Percentiles rank a stretch among this genome's conserved stretches.
phyloP scores from a whole-genome alignment of 2,797 vertebrate genomes.

The Channallabes apus region DNA sequence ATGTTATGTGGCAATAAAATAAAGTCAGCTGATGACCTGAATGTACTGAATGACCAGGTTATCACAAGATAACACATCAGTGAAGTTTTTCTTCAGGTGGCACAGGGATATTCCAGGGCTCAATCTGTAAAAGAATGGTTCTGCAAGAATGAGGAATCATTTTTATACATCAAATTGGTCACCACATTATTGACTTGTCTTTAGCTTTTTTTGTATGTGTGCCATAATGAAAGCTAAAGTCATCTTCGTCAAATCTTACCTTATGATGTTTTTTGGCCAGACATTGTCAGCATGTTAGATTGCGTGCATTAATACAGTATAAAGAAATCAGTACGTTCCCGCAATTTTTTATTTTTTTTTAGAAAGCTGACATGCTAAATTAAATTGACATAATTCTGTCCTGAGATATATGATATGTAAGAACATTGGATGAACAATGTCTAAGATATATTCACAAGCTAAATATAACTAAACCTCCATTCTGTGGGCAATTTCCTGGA shows the following conservation, averaged over 20 bases:
- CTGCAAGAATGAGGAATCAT: too few species aligned
- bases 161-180: too few species aligned
- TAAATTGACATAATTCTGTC: neutral
- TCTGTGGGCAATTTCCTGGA: constrained; percentile 12
- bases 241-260: neutral
- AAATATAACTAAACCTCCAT: neutral
- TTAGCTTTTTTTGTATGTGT: too few species aligned
- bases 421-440: neutral
- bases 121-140: too few species aligned
- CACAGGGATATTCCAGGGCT: too few species aligned
- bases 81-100: too few species aligned
- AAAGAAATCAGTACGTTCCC: neutral
- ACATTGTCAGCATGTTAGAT: neutral
- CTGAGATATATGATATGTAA: neutral
- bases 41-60: too few species aligned
- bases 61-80: too few species aligned
- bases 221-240: too few species aligned
- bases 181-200: too few species aligned
- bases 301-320: neutral
- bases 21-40: too few species aligned
- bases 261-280: neutral
- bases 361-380: neutral
- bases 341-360: neutral
- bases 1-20: too few species aligned
- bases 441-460: neutral